Conservation (phyloP, 2,888 invertebrate species). For the Germaria angustata region DNA sequence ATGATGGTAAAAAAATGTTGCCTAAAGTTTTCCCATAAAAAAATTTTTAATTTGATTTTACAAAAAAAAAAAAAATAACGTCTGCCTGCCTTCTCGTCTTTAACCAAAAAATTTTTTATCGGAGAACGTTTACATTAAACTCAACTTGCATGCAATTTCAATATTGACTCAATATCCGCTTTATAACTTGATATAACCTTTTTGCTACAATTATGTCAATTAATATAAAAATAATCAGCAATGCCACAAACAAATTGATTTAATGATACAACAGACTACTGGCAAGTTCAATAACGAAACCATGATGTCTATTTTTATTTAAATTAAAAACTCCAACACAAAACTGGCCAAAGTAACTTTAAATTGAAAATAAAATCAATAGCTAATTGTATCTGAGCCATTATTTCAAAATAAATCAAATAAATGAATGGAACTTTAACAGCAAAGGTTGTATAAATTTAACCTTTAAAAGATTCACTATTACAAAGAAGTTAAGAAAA, state of each 20-base stretch:
- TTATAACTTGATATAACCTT: constrained; percentile 19
- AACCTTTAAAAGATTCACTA: constrained; percentile 35
- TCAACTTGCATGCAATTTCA: too few relatives aligned
- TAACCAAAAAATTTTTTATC: too few relatives aligned
- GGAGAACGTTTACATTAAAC: too few relatives aligned
- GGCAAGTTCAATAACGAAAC: constrained; percentile 64
- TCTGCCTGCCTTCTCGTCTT: too few relatives aligned
- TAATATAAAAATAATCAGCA: constrained; percentile 38
- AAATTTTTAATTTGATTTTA: too few relatives aligned
- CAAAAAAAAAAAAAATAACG: too few relatives aligned
- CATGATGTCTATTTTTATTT: constrained; percentile 30
- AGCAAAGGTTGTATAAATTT: constrained; percentile 4
- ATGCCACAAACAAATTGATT: constrained; percentile 60
- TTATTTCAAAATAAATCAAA: background rate
- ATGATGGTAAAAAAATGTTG: too few relatives aligned
- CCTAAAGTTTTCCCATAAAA: too few relatives aligned
- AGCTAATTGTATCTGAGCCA: constrained; percentile 25
- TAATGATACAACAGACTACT: constrained; percentile 32
- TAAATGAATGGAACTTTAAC: background rate
- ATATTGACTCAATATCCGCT: background rate
- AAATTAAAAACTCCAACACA: background rate
- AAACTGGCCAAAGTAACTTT: background rate
- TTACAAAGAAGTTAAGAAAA: background rate
- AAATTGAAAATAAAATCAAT: background rate
- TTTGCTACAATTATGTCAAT: constrained; percentile 47